Evolutionary conservation across 2,113 vertebrate species (phyloP).

Genomic region (Lampris megalopsis): DNA sequence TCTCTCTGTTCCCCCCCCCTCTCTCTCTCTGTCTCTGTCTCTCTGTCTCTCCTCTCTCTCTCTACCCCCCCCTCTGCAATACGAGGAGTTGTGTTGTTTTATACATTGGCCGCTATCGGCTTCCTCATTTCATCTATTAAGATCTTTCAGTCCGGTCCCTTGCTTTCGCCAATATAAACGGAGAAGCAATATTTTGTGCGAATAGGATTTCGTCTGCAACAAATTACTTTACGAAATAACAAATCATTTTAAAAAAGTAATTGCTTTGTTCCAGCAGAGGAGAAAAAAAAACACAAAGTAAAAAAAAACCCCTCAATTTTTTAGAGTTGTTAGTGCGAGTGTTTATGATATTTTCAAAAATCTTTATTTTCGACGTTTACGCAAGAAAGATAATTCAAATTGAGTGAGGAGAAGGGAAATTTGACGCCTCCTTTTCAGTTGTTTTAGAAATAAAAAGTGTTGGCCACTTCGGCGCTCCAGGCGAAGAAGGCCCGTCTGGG

Average conservation of each 20-base stretch:
- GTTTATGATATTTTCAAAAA: background rate
- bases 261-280: too few species aligned
- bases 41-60: too few species aligned
- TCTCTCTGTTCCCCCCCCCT: too few species aligned
- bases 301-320: background rate
- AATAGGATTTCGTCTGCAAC: constrained; percentile 9
- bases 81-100: too few species aligned
- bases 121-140: too few species aligned
- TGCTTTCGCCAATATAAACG: background rate
- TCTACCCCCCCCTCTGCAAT: too few species aligned
- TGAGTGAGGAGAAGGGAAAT: constrained; percentile 12
- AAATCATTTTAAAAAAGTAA: background rate
- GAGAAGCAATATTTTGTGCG: background rate
- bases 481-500: constrained; percentile 22
- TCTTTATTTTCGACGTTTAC: constrained; percentile 14
- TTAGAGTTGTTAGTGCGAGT: background rate
- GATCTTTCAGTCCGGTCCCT: background rate
- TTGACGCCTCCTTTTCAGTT: constrained; percentile 12
- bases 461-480: constrained; percentile 35
- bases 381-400: constrained; percentile 15
- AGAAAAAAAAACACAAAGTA: too few species aligned
- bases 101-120: too few species aligned
- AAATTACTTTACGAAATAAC: background rate
- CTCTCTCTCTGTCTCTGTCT: too few species aligned
- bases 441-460: constrained; percentile 23